A percentile compares a stretch with the other conserved stretches of the same genome.
phyloP scores from a whole-genome alignment of 2,888 invertebrate species.

The Microdon myrmicae region DNA sequence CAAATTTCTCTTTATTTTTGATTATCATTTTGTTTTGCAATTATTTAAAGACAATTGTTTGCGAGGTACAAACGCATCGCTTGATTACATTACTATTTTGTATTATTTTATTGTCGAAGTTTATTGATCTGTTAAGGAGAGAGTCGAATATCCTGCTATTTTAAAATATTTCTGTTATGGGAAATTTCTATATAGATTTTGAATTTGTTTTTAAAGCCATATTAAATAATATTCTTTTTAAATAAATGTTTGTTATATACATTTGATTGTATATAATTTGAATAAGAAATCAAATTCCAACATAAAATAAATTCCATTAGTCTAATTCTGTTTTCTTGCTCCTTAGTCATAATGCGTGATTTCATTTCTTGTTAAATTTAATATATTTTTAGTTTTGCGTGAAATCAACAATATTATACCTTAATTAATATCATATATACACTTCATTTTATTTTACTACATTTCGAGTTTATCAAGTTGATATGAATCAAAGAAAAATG shows the following conservation, averaged over 20 bases:
- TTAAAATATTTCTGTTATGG: conserved; percentile 7
- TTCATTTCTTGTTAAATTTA: too few species aligned
- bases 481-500: conserved; percentile 38
- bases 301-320: conserved; percentile 10
- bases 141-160: conserved; percentile 8
- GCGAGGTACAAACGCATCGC: too few species aligned
- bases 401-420: conserved; percentile 5
- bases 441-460: conserved; percentile 36
- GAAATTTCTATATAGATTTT: conserved; percentile 1
- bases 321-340: too few species aligned
- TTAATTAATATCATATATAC: conserved; percentile 42
- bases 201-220: conserved; percentile 10
- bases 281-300: too few species aligned
- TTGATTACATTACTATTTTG: too few species aligned
- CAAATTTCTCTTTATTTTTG: too few species aligned
- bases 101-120: conserved; percentile 51
- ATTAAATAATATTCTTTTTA: conserved; percentile 9
- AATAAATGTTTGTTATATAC: conserved; percentile 7
- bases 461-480: conserved; percentile 32
- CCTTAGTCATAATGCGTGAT: too few species aligned
- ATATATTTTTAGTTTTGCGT: conserved; percentile 4
- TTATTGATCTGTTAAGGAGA: conserved; percentile 42
- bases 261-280: too few species aligned
- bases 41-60: too few species aligned
- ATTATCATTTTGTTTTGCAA: conserved; percentile 11